Evolutionary conservation across 2,888 invertebrate species (phyloP), one percentile per base, ranked within the genome.

Genomic region (Limnephilus auricula): DNA sequence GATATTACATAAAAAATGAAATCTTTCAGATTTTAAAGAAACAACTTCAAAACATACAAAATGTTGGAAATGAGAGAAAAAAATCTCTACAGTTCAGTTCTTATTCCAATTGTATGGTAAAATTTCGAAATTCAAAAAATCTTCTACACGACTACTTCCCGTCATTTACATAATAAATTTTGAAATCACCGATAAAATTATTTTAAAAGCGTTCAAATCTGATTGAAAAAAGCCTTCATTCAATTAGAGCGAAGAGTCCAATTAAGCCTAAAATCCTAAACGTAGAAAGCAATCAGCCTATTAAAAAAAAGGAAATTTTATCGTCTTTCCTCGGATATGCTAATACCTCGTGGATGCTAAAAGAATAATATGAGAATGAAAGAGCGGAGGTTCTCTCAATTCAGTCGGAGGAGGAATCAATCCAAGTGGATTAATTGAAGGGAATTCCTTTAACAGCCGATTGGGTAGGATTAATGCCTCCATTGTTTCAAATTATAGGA

Each of bases 381-480:
- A 83, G 83, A 83, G 6, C 83, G 32, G 18, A 83, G 83, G 18
- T 83, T 86, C 50, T 65, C 65, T 65, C 65, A 65, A 65, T 65
- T 65, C 65, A 65, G 9, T 10, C 79, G 37, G n/a, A 65, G 78
- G 15, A 40, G 45, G 80, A 89, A 80, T 45, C 89, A 30, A 89
- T 80, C 45, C 40, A 32, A 88, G 30, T 30, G 89, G 89, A 89
- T 89, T 89, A 89, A 89, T 89, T 89, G 89, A 37, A 79, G 32
- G 30, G 89, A 80, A 89, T 89, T 80, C 80, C 89, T 89, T 89
- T 89, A 89, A 89, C 89, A 80, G 80, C 89, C 89, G 80, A 89
- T 89, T 89, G 89, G 45, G 80, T 45, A 45, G 89, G 80, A 89
- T 89, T 80, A 89, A 89, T 89, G 89, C 80, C 87, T 32, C 78